A percentile compares a stretch with the other conserved stretches of the same genome.
These are phyloP conservation scores for Varanus komodoensis DNA, from an alignment of 2,113 vertebrate genomes.

Conservation along the genomic window DNA sequence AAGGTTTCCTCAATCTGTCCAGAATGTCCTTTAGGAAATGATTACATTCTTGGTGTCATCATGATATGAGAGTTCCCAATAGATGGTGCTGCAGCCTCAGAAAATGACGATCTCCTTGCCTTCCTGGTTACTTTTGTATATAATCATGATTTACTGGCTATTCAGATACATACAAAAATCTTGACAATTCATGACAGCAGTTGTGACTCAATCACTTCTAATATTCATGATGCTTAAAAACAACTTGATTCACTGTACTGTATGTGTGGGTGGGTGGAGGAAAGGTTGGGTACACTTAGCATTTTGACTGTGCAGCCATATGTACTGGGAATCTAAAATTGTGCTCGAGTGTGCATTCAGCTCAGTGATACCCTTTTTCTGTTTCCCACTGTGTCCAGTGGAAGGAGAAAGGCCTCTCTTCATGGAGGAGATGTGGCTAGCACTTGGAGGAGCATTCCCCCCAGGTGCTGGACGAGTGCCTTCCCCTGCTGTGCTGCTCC, in stretches of 20 bases:
- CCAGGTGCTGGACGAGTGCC: too few relatives aligned
- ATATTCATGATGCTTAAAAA: neutral
- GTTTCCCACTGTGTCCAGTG: too few relatives aligned
- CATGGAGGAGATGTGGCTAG: too few relatives aligned
- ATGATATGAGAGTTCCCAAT: slow-evolving; percentile 54
- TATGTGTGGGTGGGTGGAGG: too few relatives aligned
- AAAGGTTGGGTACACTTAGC: too few relatives aligned
- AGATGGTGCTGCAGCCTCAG: slow-evolving; percentile 74
- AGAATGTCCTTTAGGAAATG: neutral
- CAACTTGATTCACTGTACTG: neutral
- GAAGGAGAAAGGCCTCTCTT: too few relatives aligned
- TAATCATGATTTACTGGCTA: neutral
- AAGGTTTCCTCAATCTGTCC: neutral
- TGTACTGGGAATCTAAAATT: too few relatives aligned
- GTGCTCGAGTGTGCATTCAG: too few relatives aligned
- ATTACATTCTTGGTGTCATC: neutral
- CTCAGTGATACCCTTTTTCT: too few relatives aligned
- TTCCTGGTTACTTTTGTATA: neutral
- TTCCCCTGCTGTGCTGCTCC: too few relatives aligned
- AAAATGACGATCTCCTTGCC: slow-evolving; percentile 33
- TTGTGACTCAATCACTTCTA: neutral
- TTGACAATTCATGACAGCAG: neutral
- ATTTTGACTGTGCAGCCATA: too few relatives aligned
- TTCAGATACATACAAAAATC: neutral
- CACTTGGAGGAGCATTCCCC: too few relatives aligned